Conservation (phyloP, 2,797 vertebrate species). For the Microctenopoma lineatum region DNA sequence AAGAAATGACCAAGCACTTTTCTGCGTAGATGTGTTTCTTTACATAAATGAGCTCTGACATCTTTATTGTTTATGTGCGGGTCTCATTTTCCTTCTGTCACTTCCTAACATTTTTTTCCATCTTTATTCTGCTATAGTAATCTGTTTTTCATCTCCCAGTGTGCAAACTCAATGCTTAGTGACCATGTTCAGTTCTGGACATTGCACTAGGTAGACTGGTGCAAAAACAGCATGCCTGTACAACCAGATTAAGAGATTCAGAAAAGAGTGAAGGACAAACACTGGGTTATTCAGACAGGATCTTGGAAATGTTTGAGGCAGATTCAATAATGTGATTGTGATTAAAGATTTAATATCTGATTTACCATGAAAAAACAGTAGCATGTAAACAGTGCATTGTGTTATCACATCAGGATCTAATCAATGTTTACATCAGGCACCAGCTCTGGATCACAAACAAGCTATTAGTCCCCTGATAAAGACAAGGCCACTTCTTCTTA, state of each 20-base stretch:
- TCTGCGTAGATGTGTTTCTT: conserved; percentile 12
- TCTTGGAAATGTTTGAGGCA: not conserved
- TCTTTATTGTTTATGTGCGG: conserved; percentile 28
- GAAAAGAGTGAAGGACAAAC: not conserved
- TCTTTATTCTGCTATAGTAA: conserved; percentile 34
- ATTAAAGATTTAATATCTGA: not conserved
- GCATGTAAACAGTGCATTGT: conserved; percentile 8
- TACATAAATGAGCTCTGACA: conserved; percentile 43
- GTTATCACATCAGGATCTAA: conserved; percentile 27
- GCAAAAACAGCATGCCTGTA: not conserved
- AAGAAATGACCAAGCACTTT: conserved; percentile 2
- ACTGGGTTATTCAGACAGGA: not conserved
- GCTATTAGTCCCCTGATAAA: conserved; percentile 27
- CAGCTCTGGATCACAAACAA: conserved; percentile 31
- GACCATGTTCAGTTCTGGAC: conserved; percentile 14
- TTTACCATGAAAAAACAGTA: conserved; percentile 9
- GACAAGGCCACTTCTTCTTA: conserved; percentile 3
- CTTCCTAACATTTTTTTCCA: conserved; percentile 27
- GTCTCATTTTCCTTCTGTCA: conserved; percentile 49
- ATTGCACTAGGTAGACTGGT: not conserved
- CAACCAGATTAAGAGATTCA: not conserved
- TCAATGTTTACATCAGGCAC: conserved; percentile 27
- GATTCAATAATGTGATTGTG: conserved; percentile 13
- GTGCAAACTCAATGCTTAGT: conserved; percentile 11
- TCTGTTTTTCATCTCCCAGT: conserved; percentile 14